A percentile compares a stretch with the other conserved stretches of the same genome.
Conservation (phyloP, 2,888 invertebrate species). For the Geophilus truncorum region DNA sequence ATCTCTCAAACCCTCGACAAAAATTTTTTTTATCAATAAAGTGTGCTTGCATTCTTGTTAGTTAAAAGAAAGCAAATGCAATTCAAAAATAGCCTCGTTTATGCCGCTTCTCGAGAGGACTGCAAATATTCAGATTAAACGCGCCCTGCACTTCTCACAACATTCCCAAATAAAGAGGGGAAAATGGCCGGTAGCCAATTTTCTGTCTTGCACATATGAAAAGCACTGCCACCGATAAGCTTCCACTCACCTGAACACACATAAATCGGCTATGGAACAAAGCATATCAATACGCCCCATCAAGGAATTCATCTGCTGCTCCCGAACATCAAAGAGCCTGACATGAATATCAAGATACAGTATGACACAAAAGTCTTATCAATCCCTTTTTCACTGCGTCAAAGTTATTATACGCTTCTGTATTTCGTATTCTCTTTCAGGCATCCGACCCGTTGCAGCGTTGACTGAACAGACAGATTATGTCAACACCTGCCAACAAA, state of each 20-base stretch:
- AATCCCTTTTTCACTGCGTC: neutral
- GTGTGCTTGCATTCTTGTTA: neutral
- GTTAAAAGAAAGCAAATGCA: neutral
- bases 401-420: neutral
- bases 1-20: too few relatives aligned
- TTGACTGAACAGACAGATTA: neutral
- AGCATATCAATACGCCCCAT: neutral
- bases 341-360: conserved; percentile 22
- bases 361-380: conserved; percentile 9
- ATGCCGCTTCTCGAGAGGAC: neutral
- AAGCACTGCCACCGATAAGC: neutral
- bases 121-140: conserved; percentile 15
- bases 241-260: conserved; percentile 11
- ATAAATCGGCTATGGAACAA: conserved; percentile 4
- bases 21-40: neutral
- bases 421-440: neutral
- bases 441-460: neutral
- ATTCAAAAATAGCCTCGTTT: conserved; percentile 5
- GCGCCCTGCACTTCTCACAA: conserved; percentile 13
- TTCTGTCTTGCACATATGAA: conserved; percentile 21
- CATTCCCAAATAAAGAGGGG: conserved; percentile 11
- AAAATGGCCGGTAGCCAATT: conserved; percentile 13
- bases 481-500: neutral
- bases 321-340: neutral
- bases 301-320: neutral